Conservation (phyloP, 37 sponge, comb jelly and placozoan species). For the Tethya wilhelma region DNA sequence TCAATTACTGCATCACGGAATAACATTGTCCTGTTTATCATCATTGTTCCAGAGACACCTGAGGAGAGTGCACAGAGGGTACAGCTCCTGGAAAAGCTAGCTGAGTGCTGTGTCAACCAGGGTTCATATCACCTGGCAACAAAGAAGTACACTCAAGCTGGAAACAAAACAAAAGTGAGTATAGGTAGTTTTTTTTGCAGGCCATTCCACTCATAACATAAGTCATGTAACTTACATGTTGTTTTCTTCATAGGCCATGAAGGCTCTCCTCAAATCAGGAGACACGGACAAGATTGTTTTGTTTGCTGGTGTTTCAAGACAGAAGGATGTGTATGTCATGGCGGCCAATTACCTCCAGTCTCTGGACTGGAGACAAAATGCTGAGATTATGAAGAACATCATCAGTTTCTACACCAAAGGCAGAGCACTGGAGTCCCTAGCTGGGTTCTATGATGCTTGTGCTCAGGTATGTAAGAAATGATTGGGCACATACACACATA, state of each 20-base stretch:
- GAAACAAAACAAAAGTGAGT: constrained; percentile 84
- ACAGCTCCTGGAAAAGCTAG: constrained; percentile 76
- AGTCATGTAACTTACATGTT: too few species aligned
- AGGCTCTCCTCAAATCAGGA: constrained; percentile 95
- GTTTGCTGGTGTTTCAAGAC: constrained; percentile 94
- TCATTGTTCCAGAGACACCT: constrained; percentile 62
- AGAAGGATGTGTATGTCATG: constrained; percentile 96
- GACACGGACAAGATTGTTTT: constrained; percentile 94
- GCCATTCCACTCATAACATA: too few species aligned
- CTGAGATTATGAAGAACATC: constrained; percentile 93
- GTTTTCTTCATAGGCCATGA: too few species aligned
- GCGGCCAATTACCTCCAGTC: constrained; percentile 98
- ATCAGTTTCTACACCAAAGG: constrained; percentile 98
- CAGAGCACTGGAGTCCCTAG: constrained; percentile 84
- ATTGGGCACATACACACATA: not conserved
- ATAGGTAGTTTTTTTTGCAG: not conserved
- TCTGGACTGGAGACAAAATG: constrained; percentile 92
- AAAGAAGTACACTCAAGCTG: constrained; percentile 98
- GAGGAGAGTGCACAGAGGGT: constrained; percentile 43
- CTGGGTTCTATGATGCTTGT: constrained; percentile 98
- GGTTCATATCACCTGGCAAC: constrained; percentile 93
- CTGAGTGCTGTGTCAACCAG: constrained; percentile 81
- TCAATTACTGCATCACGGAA: too few species aligned
- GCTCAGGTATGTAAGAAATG: constrained; percentile 93
- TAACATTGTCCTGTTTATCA: too few species aligned